Conservation (phyloP, 2,113 vertebrate genomes). For the Furnarius figulus region DNA sequence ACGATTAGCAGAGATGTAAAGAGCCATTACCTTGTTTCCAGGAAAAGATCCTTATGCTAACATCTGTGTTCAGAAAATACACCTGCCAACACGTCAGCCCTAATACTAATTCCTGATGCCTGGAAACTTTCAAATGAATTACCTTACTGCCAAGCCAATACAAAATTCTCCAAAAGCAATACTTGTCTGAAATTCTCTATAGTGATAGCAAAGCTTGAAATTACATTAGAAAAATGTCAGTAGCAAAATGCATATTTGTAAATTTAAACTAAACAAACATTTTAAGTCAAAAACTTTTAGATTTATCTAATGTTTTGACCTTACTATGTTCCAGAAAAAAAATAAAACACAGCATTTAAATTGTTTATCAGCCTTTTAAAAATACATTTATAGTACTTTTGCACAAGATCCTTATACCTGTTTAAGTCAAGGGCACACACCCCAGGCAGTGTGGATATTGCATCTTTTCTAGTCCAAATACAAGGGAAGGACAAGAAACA, state of each 20-base stretch:
- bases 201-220: background rate
- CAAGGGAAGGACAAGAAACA: background rate
- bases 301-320: background rate
- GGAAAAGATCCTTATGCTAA: background rate
- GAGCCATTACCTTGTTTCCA: accelerated
- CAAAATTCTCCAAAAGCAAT: background rate
- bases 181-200: background rate
- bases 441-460: background rate
- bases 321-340: background rate
- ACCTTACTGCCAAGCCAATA: background rate
- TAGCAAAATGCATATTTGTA: background rate
- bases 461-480: background rate
- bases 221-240: background rate
- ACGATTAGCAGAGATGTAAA: background rate
- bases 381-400: background rate
- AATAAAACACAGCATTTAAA: background rate
- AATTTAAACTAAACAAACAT: background rate
- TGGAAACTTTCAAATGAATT: background rate
- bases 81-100: background rate
- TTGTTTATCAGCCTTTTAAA: background rate
- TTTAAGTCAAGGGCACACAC: background rate
- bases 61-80: background rate
- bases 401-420: background rate
- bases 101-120: background rate
- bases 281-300: background rate